These are phyloP conservation scores for Sarcophaga peregrina DNA, from an alignment of 1,140 invertebrate species.

Conservation along the genomic window DNA sequence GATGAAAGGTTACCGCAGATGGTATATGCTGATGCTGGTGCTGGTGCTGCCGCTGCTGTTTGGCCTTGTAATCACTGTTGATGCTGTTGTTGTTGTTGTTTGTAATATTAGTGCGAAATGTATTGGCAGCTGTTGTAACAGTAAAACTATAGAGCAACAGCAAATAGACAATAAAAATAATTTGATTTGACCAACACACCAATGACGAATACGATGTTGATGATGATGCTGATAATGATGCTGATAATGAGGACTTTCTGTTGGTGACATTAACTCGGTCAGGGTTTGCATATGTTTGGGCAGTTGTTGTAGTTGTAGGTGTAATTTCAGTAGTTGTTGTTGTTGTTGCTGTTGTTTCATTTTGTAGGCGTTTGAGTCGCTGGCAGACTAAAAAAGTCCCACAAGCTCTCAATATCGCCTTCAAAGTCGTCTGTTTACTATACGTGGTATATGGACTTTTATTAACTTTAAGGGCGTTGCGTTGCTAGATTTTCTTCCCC, in stretches of 20 bases:
- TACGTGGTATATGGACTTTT: slow-evolving; percentile 29
- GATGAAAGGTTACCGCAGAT: background rate
- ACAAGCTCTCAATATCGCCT: slow-evolving; percentile 32
- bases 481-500: background rate
- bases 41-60: slow-evolving; percentile 3
- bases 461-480: slow-evolving; percentile 21
- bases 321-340: slow-evolving; percentile 13
- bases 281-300: slow-evolving; percentile 3
- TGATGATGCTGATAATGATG: background rate
- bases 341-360: slow-evolving; percentile 21
- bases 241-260: background rate
- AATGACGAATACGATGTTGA: too few relatives aligned
- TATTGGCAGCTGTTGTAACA: background rate
- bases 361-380: slow-evolving; percentile 37
- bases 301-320: background rate
- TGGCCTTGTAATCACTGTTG: background rate
- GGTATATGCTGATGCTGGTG: background rate
- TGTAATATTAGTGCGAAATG: background rate
- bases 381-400: slow-evolving; percentile 7
- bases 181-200: background rate
- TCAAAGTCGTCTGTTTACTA: background rate
- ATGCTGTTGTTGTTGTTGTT: slow-evolving; percentile 22
- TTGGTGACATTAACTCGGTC: background rate
- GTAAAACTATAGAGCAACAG: background rate
- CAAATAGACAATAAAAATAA: background rate